phyloP scores from a whole-genome alignment of 1,140 invertebrate species.

The Charaxes varanes region DNA sequence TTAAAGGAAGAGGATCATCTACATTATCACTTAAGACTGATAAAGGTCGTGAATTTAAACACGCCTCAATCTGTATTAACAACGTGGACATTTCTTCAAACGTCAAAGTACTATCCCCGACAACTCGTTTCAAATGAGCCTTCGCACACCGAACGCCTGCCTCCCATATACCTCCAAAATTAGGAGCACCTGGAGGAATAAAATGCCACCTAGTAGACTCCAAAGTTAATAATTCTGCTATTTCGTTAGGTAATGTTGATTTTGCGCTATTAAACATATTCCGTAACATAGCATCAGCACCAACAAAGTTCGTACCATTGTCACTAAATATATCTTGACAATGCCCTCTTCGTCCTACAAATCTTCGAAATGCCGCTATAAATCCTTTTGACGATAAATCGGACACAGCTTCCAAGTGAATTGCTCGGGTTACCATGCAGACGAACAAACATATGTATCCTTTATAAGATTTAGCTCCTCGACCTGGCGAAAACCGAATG shows the following conservation, averaged over 20 bases:
- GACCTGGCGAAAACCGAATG: conserved; percentile 2
- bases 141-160: conserved; percentile 8
- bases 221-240: conserved; percentile 3
- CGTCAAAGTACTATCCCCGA: conserved; percentile 4
- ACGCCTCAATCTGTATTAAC: conserved; percentile 9
- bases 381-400: conserved; percentile 9
- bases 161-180: conserved; percentile 12
- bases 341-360: conserved; percentile 7
- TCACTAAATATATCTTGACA: conserved; percentile 7
- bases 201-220: conserved; percentile 22
- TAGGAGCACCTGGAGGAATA: conserved; percentile 19
- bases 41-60: no score
- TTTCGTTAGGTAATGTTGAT: neutral
- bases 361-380: conserved; percentile 5
- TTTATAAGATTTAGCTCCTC: conserved; percentile 5
- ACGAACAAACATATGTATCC: conserved; percentile 11
- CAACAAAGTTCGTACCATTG: conserved; percentile 9
- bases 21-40: neutral
- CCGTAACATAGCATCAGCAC: neutral
- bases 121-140: conserved; percentile 3
- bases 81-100: conserved; percentile 9
- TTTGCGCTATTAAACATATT: neutral
- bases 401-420: conserved; percentile 7
- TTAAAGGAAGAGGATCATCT: conserved; percentile 3
- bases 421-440: conserved; percentile 9